These are phyloP conservation scores for Menidia menidia DNA, from an alignment of 2,797 vertebrate genomes.

Conservation along the genomic window DNA sequence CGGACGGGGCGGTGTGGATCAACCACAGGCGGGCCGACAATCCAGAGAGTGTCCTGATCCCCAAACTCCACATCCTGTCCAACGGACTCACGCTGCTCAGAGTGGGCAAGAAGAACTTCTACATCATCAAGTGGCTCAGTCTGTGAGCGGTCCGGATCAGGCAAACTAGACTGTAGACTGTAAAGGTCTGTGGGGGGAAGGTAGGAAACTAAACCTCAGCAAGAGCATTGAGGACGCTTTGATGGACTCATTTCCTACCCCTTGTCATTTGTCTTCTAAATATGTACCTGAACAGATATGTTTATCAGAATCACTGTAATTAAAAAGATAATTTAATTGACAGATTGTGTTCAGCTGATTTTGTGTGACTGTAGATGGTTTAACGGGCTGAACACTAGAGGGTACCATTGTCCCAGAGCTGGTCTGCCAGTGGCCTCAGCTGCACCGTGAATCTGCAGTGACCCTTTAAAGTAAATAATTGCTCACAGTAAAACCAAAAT, in stretches of 20 bases:
- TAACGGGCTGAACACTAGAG: constrained; percentile 45
- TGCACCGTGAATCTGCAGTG: constrained; percentile 42
- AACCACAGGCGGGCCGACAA: constrained; percentile 88
- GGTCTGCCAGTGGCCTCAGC: constrained; percentile 7
- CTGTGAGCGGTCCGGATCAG: constrained; percentile 74
- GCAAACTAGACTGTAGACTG: constrained; percentile 9
- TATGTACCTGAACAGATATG: constrained; percentile 51
- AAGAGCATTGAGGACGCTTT: constrained; percentile 12
- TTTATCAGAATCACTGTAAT: constrained; percentile 42
- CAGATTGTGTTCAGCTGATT: constrained; percentile 26
- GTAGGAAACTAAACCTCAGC: constrained; percentile 45
- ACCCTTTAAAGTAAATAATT: constrained; percentile 58
- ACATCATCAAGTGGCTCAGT: constrained; percentile 93
- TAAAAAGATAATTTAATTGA: constrained; percentile 48
- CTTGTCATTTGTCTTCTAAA: constrained; percentile 16
- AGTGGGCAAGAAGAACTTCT: constrained; percentile 94
- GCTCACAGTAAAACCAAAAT: constrained; percentile 46
- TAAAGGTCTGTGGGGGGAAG: constrained; percentile 44
- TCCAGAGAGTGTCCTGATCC: constrained; percentile 89
- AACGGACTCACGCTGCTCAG: constrained; percentile 92
- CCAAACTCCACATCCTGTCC: constrained; percentile 90
- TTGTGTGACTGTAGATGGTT: background rate
- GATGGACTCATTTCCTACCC: constrained; percentile 21
- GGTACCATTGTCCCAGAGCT: constrained; percentile 44
- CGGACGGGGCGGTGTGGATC: constrained; percentile 90